Evolutionary conservation across 2,797 vertebrate genomes (phyloP).

Genomic region (Anguilla megastoma): DNA sequence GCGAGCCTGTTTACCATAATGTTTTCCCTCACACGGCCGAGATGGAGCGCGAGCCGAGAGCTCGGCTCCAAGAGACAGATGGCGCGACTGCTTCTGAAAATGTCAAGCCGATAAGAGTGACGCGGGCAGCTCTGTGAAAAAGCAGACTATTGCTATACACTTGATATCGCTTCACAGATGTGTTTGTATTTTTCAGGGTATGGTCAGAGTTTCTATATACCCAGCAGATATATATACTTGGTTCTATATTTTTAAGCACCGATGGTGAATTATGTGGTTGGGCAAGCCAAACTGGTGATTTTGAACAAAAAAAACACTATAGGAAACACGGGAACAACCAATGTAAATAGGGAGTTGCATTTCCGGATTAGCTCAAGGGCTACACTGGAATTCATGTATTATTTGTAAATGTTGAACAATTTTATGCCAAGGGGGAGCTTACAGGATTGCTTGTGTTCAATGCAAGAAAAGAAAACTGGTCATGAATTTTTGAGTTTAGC

Average conservation of each 20-base stretch:
- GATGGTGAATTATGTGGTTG: no score
- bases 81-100: conserved; percentile 52
- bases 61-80: conserved; percentile 41
- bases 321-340: no score
- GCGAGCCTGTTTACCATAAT: conserved; percentile 11
- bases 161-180: neutral
- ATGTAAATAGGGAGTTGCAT: no score
- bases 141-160: neutral
- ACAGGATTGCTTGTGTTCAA: no score
- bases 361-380: no score
- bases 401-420: no score
- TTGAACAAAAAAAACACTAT: no score
- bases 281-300: no score
- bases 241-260: neutral
- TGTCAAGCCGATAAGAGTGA: conserved; percentile 52
- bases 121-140: neutral
- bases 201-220: neutral
- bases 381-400: no score
- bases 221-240: neutral
- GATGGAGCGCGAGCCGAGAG: conserved; percentile 16
- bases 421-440: neutral
- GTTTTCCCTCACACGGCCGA: conserved; percentile 22
- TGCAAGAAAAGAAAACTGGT: neutral
- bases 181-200: neutral
- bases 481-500: neutral